Evolutionary conservation across 2,888 invertebrate genomes (phyloP), one percentile per base, ranked within the genome.

Genomic region (Hirtodrosophila duncani): DNA sequence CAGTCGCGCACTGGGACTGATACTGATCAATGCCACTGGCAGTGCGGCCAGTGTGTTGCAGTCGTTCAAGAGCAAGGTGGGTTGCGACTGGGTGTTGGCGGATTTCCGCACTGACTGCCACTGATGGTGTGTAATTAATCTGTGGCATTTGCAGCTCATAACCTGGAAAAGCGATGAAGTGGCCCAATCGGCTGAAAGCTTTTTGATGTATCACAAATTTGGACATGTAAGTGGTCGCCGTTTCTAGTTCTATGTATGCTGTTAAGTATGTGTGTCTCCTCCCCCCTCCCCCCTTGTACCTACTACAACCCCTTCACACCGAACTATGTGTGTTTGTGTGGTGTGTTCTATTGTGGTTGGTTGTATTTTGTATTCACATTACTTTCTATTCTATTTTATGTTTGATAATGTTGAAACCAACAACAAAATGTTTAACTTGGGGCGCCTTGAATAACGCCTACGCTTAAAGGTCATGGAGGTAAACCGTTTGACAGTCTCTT

Each of bases 151-250:
- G 30, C 84, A 93, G 90, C 92, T 95, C 84, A 93, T 95, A 60
- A 91, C 92, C 77, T 94, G 95, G 94, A 93, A 92, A 80, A 91
- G 94, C 49, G 91, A 93, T 18, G 92, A 92, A 83, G 94, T 96
- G 87, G 93, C 94, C 50, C 94, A 94, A 66, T 93, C 94, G 1
- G 94, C 95, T 53, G 95, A 95, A 88, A 93, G 94, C 79, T 96
- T 95, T 86, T 89, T 96, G 64, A 91, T 95, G 78, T 93, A 94
- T 84, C 96, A 96, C 87, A 94, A 95, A 89, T 96, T 96, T 87
- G 96, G 96, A 86, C 93, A 94, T 88, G 95, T 95, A 91, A 92
- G 94, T 92, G 62, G 10, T 49, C 16, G 17, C 6, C 18, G 7
- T 26, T 36, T 33, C 10, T 36, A 36, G 23, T 17, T 41, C 31